These are phyloP conservation scores for Buathra laborator DNA, from an alignment of 2,888 invertebrate genomes.

Conservation along the genomic window DNA sequence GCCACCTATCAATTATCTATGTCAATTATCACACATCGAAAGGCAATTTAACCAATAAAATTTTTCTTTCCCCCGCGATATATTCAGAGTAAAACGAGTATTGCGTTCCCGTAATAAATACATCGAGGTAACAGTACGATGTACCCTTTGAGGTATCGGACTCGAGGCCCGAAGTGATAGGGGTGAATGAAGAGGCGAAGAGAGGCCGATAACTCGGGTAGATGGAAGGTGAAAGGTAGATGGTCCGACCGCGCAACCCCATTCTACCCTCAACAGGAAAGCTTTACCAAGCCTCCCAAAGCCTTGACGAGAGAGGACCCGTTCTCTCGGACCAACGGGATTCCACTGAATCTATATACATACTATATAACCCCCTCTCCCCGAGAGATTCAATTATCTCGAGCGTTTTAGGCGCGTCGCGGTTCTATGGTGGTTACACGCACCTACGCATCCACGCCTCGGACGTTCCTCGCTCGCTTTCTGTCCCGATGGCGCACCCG, in stretches of 20 bases:
- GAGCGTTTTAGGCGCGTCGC: constrained; percentile 57
- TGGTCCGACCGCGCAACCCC: constrained; percentile 48
- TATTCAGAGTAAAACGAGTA: not conserved
- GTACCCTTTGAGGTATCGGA: constrained; percentile 50
- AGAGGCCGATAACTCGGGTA: constrained; percentile 55
- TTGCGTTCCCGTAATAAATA: constrained; percentile 30
- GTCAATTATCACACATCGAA: not conserved
- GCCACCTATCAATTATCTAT: too few species aligned
- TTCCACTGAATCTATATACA: constrained; percentile 48
- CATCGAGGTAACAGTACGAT: constrained; percentile 25
- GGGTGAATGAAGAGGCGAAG: constrained; percentile 8
- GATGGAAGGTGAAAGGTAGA: constrained; percentile 56
- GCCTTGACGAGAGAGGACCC: constrained; percentile 27
- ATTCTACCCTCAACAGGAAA: constrained; percentile 28
- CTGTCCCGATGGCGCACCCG: constrained; percentile 21
- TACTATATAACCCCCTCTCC: constrained; percentile 32
- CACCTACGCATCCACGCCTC: constrained; percentile 40
- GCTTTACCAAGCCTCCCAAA: constrained; percentile 33
- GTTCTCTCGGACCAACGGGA: constrained; percentile 22
- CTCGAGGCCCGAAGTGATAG: constrained; percentile 10
- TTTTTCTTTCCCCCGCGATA: not conserved
- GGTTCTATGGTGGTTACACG: constrained; percentile 53
- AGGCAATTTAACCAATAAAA: not conserved
- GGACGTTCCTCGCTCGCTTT: not conserved
- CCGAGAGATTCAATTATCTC: constrained; percentile 62